A percentile compares a stretch with the other conserved stretches of the same genome.
Conservation (phyloP, 2,113 vertebrate species). For the Coryphaenoides rupestris region DNA sequence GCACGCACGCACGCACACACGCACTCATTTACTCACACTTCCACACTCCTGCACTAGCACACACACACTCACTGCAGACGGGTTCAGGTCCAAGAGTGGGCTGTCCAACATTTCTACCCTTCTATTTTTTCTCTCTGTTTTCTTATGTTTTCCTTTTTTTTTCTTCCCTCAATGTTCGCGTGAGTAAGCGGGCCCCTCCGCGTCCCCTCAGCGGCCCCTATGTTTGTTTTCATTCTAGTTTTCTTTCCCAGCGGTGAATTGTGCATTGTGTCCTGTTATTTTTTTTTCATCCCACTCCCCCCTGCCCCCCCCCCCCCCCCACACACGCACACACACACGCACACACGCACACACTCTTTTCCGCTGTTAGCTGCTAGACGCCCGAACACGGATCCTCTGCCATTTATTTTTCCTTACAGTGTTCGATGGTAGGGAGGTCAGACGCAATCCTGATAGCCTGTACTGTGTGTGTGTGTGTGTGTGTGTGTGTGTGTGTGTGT, state of each 20-base stretch:
- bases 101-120: conserved; percentile 20
- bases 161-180: conserved; percentile 18
- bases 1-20: not conserved
- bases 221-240: conserved; percentile 18
- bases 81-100: conserved; percentile 13
- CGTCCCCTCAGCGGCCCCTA: not conserved
- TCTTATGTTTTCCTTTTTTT: not conserved
- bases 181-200: conserved; percentile 41
- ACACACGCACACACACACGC: too few relatives aligned
- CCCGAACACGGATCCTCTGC: too few relatives aligned
- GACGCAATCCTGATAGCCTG: not conserved
- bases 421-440: not conserved
- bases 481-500: too few relatives aligned
- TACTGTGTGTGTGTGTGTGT: not conserved
- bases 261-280: conserved; percentile 15
- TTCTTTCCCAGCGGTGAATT: conserved; percentile 16
- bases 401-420: not conserved
- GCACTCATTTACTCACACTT: not conserved
- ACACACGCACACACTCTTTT: not conserved
- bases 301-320: not conserved
- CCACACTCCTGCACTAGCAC: not conserved
- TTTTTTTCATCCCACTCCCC: not conserved
- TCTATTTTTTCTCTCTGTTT: not conserved
- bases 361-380: conserved; percentile 1
- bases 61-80: conserved; percentile 1